Conservation (phyloP, 1,140 invertebrate species). For the Lasioglossum albipes region DNA sequence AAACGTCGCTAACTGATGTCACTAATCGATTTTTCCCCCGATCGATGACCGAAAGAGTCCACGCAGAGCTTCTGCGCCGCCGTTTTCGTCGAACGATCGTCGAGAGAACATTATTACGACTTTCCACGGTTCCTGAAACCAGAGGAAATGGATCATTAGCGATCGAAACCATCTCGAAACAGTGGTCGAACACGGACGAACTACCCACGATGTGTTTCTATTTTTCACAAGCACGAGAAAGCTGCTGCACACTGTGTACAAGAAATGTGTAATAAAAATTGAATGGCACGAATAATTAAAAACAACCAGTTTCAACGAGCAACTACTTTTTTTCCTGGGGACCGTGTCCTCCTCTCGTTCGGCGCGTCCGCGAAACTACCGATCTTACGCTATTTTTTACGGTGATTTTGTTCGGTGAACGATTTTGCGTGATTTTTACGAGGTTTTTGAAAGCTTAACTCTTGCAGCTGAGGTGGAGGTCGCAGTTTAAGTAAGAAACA, state of each 20-base stretch:
- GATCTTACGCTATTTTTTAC: background rate
- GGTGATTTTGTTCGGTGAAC: background rate
- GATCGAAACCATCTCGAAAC: conserved; percentile 34
- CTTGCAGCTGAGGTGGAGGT: conserved; percentile 63
- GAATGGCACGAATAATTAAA: conserved; percentile 12
- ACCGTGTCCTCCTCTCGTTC: background rate
- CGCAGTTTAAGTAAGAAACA: conserved; percentile 44
- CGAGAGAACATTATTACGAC: conserved; percentile 34
- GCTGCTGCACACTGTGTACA: conserved; percentile 22
- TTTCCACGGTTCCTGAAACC: background rate
- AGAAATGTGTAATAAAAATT: conserved; percentile 27
- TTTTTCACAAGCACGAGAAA: conserved; percentile 21
- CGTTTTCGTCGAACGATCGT: conserved; percentile 34
- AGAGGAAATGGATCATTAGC: background rate
- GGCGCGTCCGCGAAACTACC: background rate
- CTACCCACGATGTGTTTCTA: background rate
- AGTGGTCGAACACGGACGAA: background rate
- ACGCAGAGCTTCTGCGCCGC: background rate
- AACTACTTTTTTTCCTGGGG: background rate
- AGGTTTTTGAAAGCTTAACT: conserved; percentile 51
- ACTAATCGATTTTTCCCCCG: background rate
- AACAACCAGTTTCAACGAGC: background rate
- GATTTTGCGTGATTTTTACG: background rate
- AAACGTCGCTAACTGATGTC: background rate
- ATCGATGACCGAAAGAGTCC: conserved; percentile 3